Base-by-base conservation (phyloP, 2,113 vertebrate genomes). In the Octodon degus region DNA sequence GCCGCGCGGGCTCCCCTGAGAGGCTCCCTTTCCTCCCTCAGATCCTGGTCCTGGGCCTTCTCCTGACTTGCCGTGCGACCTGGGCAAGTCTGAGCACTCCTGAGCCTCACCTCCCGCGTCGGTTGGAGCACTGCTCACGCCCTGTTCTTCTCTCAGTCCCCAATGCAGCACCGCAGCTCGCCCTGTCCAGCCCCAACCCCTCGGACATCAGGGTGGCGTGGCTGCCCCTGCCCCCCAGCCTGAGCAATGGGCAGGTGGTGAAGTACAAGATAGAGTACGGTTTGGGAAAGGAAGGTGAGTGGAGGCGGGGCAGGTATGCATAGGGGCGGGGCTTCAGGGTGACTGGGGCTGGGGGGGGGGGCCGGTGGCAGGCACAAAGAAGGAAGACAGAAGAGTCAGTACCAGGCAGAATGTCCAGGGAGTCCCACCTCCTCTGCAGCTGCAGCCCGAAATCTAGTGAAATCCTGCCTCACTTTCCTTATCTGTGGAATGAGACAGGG, bases 181-280 rank as follows among this genome's bases (percentile, higher is more conserved):
- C 99, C 62, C 98, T 99, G 96, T 99, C 99, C 1, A 99, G 99
- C 98, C 99, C 99, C 90, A 99, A 99, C 85, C 99, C 99, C 53
- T 99, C 98, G 47, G 99, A 99, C 97, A 99, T 99, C 98, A 98
- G 98, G 88, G 99, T 99, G 96, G 99, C 98, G 0, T 99, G 99
- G 99, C 98, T 99, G 94, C 99, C 99, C 1, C 98, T 99, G 93
- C 99, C 99, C 85, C 98, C 98, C 0, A 98, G 99, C 98, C 98
- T 99, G 96, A 99, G 99, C 95, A 98, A 99, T 0, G 99, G 99
- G 96, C 98, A 98, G 87, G 98, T 99, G 97, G 99, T 98, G 1
- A 99, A 99, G 97, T 99, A 99, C 98, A 99, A 99, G 98, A 99
- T 99, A 0, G 99, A 99, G 93, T 99, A 99, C 91, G 98, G 99